These are phyloP conservation scores for Coryphaenoides rupestris DNA, from an alignment of 2,113 vertebrate species.

Conservation along the genomic window DNA sequence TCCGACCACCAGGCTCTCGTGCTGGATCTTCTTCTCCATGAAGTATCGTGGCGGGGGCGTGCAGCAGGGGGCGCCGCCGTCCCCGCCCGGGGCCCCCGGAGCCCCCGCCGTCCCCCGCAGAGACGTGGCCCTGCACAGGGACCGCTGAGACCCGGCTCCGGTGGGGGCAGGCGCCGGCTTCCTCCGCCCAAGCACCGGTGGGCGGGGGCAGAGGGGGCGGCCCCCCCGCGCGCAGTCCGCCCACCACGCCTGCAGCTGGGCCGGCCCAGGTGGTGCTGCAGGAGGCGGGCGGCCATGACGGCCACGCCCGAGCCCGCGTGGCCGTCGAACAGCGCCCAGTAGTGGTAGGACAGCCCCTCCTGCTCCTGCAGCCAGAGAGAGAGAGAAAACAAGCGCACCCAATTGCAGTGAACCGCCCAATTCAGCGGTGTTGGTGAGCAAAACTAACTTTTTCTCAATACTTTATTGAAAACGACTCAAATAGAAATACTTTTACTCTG, in stretches of 20 bases:
- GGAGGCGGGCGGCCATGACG: slow-evolving; percentile 84
- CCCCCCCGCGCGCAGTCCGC: slow-evolving; percentile 86
- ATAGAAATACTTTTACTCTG: too few species aligned
- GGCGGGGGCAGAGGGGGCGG: slow-evolving; percentile 79
- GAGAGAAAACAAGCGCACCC: too few species aligned
- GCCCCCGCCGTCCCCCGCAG: slow-evolving; percentile 82
- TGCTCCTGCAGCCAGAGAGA: slow-evolving; percentile 36
- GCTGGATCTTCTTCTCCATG: slow-evolving; percentile 92
- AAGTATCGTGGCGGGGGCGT: slow-evolving; percentile 87
- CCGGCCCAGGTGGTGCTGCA: slow-evolving; percentile 88
- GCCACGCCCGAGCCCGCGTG: slow-evolving; percentile 92
- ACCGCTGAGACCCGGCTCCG: slow-evolving; percentile 61
- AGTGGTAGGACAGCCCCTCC: slow-evolving; percentile 87
- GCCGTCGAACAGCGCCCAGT: slow-evolving; percentile 96
- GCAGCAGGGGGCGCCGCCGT: slow-evolving; percentile 73
- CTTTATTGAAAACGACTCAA: too few species aligned
- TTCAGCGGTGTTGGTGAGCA: too few species aligned
- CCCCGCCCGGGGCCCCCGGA: slow-evolving; percentile 73
- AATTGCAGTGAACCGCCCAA: too few species aligned
- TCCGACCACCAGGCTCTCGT: slow-evolving; percentile 92
- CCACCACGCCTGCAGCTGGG: slow-evolving; percentile 90
- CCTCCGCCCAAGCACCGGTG: slow-evolving; percentile 88
- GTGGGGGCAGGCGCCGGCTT: slow-evolving; percentile 72
- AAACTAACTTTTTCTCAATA: too few species aligned
- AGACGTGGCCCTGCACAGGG: slow-evolving; percentile 87